These are phyloP conservation scores for Streptopelia turtur DNA, from an alignment of 2,797 vertebrate genomes.

Conservation along the genomic window DNA sequence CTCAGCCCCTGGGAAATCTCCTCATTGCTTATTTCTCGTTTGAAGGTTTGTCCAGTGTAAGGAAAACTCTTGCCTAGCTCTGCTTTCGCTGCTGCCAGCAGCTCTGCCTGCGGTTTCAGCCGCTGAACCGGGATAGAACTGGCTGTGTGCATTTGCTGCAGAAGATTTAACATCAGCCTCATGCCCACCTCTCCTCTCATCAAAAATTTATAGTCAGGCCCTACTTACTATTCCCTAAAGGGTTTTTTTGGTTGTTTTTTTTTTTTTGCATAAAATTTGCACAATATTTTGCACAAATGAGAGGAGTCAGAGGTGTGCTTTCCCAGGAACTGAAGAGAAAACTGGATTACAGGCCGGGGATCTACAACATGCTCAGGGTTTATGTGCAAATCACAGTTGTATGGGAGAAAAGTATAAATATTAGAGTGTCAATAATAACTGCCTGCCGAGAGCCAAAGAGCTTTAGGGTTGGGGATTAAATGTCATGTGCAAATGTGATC, in stretches of 20 bases:
- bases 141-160: background rate
- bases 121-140: background rate
- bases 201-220: fast-evolving
- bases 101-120: background rate
- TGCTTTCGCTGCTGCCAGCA: background rate
- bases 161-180: background rate
- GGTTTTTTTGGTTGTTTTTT: too few relatives aligned
- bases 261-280: background rate
- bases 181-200: background rate
- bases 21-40: background rate
- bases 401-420: background rate
- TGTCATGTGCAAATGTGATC: background rate
- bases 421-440: background rate
- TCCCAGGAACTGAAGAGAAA: background rate
- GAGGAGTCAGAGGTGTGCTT: background rate
- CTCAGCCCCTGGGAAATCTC: conserved; percentile 57
- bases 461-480: background rate
- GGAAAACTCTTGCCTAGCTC: background rate
- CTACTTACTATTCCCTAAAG: background rate
- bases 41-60: background rate
- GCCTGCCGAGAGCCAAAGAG: background rate
- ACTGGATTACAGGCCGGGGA: background rate
- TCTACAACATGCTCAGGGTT: background rate
- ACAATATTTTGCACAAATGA: background rate
- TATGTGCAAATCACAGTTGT: background rate